Percentiles rank a stretch among this genome's conserved stretches.
Conservation (phyloP, 2,888 invertebrate species). For the Chydorus sphaericus region DNA sequence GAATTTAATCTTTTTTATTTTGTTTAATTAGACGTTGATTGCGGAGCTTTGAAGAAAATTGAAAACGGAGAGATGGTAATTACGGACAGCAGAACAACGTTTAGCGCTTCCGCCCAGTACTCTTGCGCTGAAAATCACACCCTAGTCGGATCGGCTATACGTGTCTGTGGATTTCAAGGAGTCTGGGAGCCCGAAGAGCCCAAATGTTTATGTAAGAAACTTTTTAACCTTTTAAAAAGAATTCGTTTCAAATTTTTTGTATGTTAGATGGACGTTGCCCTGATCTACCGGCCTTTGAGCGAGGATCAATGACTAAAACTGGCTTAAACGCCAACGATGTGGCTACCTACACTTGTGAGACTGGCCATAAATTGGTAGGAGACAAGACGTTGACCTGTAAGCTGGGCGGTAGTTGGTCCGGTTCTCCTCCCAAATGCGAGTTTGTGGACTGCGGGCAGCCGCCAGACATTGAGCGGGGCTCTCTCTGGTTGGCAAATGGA, state of each 20-base stretch:
- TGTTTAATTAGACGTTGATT: slow-evolving; percentile 56
- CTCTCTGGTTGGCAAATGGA: slow-evolving; percentile 52
- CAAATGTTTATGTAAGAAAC: slow-evolving; percentile 21
- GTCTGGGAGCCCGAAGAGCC: slow-evolving; percentile 22
- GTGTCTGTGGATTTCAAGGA: slow-evolving; percentile 23
- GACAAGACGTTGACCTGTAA: slow-evolving; percentile 67
- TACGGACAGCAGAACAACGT: slow-evolving; percentile 55
- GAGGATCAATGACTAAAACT: slow-evolving; percentile 51
- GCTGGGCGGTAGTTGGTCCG: slow-evolving; percentile 70
- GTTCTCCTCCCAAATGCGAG: slow-evolving; percentile 56
- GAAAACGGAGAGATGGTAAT: slow-evolving; percentile 29
- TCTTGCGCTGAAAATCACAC: slow-evolving; percentile 73
- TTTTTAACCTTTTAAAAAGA: background rate
- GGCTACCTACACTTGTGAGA: slow-evolving; percentile 63
- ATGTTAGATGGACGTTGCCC: slow-evolving; percentile 41
- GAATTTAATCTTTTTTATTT: slow-evolving; percentile 1
- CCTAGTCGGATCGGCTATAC: slow-evolving; percentile 45
- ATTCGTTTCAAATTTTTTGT: background rate
- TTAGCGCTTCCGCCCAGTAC: slow-evolving; percentile 59
- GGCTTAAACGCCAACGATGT: slow-evolving; percentile 66
- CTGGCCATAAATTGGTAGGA: slow-evolving; percentile 71
- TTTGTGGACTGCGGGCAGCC: slow-evolving; percentile 76
- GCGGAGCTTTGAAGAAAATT: slow-evolving; percentile 40
- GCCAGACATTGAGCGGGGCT: slow-evolving; percentile 60
- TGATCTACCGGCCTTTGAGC: slow-evolving; percentile 59